Conservation (phyloP, 53 echinoderm and acorn worm genomes). For the Mesocentrotus franciscanus region DNA sequence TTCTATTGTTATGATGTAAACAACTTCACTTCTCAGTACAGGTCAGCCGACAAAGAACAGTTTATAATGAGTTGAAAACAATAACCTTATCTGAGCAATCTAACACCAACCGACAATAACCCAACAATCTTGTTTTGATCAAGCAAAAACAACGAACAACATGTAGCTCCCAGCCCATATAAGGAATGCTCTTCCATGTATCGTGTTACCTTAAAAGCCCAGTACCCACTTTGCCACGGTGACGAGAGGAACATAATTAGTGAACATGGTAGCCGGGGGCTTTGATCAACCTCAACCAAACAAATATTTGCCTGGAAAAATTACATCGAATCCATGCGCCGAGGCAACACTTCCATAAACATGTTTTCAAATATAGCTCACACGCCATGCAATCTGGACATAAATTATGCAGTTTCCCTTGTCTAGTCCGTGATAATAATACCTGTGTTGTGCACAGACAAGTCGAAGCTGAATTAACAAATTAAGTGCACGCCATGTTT, state of each 20-base stretch:
- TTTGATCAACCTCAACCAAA: slow-evolving; percentile 47
- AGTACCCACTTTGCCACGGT: background rate
- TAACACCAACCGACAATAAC: slow-evolving; percentile 32
- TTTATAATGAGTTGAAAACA: background rate
- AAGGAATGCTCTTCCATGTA: slow-evolving; percentile 5
- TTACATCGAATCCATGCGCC: slow-evolving; percentile 36
- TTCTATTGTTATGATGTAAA: background rate
- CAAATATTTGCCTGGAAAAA: slow-evolving; percentile 54
- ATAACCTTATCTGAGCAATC: slow-evolving; percentile 38
- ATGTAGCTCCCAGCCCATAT: background rate
- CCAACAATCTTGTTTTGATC: slow-evolving; percentile 46
- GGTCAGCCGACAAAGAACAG: slow-evolving; percentile 15
- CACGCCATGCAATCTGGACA: slow-evolving; percentile 7
- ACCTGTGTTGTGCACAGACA: background rate
- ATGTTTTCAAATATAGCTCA: slow-evolving; percentile 59
- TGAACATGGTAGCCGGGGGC: slow-evolving; percentile 1
- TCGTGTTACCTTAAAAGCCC: background rate
- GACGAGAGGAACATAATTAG: slow-evolving; percentile 26
- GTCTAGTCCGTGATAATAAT: slow-evolving; percentile 11
- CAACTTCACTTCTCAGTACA: background rate
- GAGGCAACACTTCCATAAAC: slow-evolving; percentile 60
- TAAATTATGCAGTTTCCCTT: slow-evolving; percentile 60
- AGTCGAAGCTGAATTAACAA: slow-evolving; percentile 21
- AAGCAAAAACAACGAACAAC: slow-evolving; percentile 14
- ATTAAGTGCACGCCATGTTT: slow-evolving; percentile 11